Evolutionary conservation across 2,797 vertebrate species (phyloP).

Genomic region (Adelosebastes latens): DNA sequence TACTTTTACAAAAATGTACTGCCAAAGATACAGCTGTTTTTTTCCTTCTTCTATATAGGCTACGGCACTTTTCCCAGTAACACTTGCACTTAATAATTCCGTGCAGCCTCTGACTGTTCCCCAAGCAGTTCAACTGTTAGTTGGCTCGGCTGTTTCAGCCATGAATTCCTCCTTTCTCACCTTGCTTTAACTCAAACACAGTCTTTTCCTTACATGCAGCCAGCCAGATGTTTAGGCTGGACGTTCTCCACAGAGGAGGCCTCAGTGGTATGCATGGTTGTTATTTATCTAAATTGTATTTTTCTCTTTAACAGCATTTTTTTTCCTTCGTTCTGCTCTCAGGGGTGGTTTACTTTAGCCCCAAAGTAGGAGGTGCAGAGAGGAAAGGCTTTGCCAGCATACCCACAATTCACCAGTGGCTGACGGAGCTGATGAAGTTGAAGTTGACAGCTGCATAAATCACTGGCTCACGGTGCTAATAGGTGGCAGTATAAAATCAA

Average conservation of each 20-base stretch:
- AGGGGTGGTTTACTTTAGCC: constrained; percentile 85
- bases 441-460: constrained; percentile 97
- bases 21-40: background rate
- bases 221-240: constrained; percentile 74
- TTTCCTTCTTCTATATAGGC: background rate
- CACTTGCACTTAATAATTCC: constrained; percentile 6
- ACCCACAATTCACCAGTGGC: constrained; percentile 91
- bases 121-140: constrained; percentile 27
- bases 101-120: constrained; percentile 24
- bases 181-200: constrained; percentile 61
- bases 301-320: constrained; percentile 81
- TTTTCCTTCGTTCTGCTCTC: constrained; percentile 53
- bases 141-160: constrained; percentile 10
- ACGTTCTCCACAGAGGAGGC: constrained; percentile 83
- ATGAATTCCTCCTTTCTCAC: constrained; percentile 70
- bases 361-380: constrained; percentile 78
- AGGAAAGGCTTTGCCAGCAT: constrained; percentile 78
- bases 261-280: constrained; percentile 86
- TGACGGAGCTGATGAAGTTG: constrained; percentile 87
- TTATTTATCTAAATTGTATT: constrained; percentile 85
- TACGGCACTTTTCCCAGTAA: constrained; percentile 10
- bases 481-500: constrained; percentile 89
- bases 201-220: constrained; percentile 62
- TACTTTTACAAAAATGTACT: background rate
- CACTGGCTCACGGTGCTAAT: constrained; percentile 89